Conservation (phyloP, 2,888 invertebrate genomes). For the Molanna angustata region DNA sequence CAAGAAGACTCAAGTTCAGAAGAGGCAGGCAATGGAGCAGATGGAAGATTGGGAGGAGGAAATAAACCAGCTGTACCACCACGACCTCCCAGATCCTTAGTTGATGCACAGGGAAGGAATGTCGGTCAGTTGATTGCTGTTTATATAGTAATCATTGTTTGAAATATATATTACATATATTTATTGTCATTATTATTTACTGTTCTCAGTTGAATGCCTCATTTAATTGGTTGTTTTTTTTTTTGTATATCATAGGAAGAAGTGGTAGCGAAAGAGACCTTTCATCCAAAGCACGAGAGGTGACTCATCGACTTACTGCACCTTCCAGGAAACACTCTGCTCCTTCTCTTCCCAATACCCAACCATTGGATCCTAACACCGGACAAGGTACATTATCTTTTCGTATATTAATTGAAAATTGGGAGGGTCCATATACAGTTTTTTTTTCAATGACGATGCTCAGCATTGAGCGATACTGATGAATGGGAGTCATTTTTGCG, state of each 20-base stretch:
- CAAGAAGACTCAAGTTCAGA: constrained; percentile 84
- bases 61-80: constrained; percentile 62
- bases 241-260: constrained; percentile 40
- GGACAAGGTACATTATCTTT: constrained; percentile 27
- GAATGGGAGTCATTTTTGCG: too few relatives aligned
- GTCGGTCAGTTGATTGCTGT: constrained; percentile 20
- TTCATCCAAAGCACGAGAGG: constrained; percentile 49
- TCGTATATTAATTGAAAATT: too few relatives aligned
- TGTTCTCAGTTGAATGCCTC: too few relatives aligned
- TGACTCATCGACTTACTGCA: constrained; percentile 47
- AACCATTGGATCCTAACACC: constrained; percentile 17
- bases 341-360: constrained; percentile 20
- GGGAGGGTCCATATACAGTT: too few relatives aligned
- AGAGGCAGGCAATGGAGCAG: constrained; percentile 52
- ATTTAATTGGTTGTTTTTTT: too few relatives aligned
- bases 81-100: constrained; percentile 44
- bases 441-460: too few relatives aligned
- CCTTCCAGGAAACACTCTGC: constrained; percentile 26
- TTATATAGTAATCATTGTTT: too few relatives aligned
- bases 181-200: too few relatives aligned
- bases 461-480: too few relatives aligned
- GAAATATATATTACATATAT: too few relatives aligned
- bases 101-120: constrained; percentile 24
- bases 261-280: constrained; percentile 55
- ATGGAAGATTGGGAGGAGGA: constrained; percentile 38